A percentile compares a stretch with the other conserved stretches of the same genome.
Evolutionary conservation across 1,140 invertebrate species (phyloP).

Genomic region (Orius insidiosus): DNA sequence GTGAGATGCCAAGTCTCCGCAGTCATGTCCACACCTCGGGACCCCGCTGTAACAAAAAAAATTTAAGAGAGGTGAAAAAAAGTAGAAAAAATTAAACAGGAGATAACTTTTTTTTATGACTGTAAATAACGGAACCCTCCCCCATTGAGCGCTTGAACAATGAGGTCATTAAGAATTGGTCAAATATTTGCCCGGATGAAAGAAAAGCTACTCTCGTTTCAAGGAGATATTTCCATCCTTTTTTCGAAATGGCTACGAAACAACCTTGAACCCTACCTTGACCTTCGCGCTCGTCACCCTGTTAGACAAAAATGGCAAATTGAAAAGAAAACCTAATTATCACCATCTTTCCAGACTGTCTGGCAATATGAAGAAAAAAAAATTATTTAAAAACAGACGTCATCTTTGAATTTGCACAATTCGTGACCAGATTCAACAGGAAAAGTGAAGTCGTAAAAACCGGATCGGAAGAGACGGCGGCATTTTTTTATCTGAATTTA

Average conservation of each 20-base stretch:
- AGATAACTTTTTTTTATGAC: not conserved
- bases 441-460: too few relatives aligned
- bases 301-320: too few relatives aligned
- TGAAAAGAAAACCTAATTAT: too few relatives aligned
- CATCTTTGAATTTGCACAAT: too few relatives aligned
- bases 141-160: not conserved
- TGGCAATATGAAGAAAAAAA: too few relatives aligned
- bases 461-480: too few relatives aligned
- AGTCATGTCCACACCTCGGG: conserved; percentile 29
- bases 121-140: not conserved
- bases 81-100: not conserved
- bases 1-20: conserved; percentile 36
- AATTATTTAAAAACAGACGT: too few relatives aligned
- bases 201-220: not conserved
- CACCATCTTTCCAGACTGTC: too few relatives aligned
- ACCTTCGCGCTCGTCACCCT: too few relatives aligned
- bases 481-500: too few relatives aligned
- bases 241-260: not conserved
- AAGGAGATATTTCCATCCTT: not conserved
- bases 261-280: too few relatives aligned
- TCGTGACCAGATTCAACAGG: too few relatives aligned
- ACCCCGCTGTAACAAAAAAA: conserved; percentile 24
- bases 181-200: not conserved
- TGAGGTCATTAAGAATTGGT: not conserved
- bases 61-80: conserved; percentile 9